Base-by-base conservation (phyloP, 2,888 invertebrate genomes). In the Rotaria magnacalcarata region DNA sequence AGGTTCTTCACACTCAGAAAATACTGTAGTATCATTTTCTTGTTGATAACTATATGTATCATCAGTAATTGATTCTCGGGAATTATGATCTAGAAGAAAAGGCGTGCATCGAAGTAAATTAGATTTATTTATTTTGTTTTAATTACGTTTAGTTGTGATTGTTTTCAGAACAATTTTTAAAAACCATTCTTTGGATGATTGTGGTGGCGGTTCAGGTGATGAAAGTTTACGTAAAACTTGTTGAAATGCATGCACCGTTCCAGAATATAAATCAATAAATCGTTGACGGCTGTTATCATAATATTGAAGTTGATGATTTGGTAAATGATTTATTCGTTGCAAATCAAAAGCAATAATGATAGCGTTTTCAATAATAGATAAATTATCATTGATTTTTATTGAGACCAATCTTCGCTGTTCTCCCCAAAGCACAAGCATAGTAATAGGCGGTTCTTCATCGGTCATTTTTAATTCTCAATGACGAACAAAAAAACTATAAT, bases 11-110 rank as follows among this genome's bases (percentile, higher is more conserved):
- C 34, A 19, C 7, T 67, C 4, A 16, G 11, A 67, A 34, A 14
- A 6, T 5, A 34, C 19, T 41, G 0, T 67, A 4, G 34, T 2
- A 67, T 67, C 67, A 67, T 67, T 67, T 19, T 34, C 67, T 41
- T 67, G 67, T 67, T 67, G 67, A 27, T 27, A 67, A 67, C 16
- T 67, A 67, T 67, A 67, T 34, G 67, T 67, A 67, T 67, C 67
- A 6, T 67, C 67, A 34, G 4, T 27, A 5, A 6, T 34, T 27
- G 67, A 34, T 11, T 67, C 34, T 1, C 6, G 4, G 0, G 19
- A 19, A 19, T 7, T 14, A 34, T 4, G 34, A 67, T 16, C 67
- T 67, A 34, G 1, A 34, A 41, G 19, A 14, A 19, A 34, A 27
- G 1, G 19, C 11, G 19, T 56, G 10, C 4, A 27, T 2, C 14